Evolutionary conservation across 2,113 vertebrate genomes (phyloP).

Genomic region (Zosterops lateralis): DNA sequence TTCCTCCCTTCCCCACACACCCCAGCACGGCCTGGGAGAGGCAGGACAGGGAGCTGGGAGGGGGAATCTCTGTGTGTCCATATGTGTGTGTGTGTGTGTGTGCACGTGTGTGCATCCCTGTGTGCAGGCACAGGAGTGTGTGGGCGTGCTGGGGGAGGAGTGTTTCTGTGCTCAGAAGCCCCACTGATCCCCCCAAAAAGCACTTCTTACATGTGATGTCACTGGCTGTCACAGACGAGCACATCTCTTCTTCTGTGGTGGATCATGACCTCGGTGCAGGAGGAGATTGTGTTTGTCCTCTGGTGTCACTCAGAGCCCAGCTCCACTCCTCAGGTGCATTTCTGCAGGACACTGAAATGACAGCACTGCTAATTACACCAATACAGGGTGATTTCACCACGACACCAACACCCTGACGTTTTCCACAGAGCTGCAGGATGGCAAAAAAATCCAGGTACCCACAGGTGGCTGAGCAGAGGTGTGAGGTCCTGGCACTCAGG

Average conservation of each 20-base stretch:
- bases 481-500: neutral
- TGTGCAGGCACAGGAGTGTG: neutral
- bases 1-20: neutral
- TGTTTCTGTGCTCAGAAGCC: neutral
- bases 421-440: neutral
- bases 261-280: neutral
- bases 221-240: neutral
- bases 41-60: neutral
- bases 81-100: neutral
- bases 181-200: neutral
- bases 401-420: no score
- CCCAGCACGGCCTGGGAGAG: neutral
- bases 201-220: fast-evolving
- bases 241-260: neutral
- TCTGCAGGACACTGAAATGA: neutral
- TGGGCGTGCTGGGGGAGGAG: neutral
- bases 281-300: neutral
- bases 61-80: neutral
- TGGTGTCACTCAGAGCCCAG: neutral
- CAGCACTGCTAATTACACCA: neutral
- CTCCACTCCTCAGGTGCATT: neutral
- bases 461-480: neutral
- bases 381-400: neutral
- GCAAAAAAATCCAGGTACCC: neutral
- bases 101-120: neutral